Conservation (phyloP, 2,888 invertebrate genomes). For the Blastobasis adustella region DNA sequence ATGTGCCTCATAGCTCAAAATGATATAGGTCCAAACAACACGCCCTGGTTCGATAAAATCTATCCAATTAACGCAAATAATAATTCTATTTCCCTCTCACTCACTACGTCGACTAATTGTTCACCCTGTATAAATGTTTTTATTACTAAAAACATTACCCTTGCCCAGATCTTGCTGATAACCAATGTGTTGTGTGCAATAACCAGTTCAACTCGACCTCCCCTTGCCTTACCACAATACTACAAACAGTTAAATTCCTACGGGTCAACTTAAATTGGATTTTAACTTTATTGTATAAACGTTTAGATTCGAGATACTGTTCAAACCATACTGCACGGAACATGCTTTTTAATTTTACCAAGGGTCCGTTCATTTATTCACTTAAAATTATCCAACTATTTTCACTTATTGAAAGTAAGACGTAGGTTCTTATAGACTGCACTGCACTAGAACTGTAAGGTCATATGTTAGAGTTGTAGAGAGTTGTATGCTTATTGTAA, state of each 20-base stretch:
- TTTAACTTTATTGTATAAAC: conserved; percentile 1
- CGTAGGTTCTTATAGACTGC: too few species aligned
- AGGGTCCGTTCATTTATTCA: neutral
- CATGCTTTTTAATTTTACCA: neutral
- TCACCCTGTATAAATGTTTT: conserved; percentile 28
- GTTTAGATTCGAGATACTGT: conserved; percentile 3
- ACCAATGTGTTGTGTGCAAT: conserved; percentile 10
- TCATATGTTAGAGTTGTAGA: too few species aligned
- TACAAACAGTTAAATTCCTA: neutral
- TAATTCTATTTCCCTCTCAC: conserved; percentile 33
- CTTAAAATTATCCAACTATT: neutral
- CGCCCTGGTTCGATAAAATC: conserved; percentile 36
- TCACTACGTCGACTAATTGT: conserved; percentile 30
- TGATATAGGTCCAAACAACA: conserved; percentile 15
- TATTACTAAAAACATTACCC: conserved; percentile 28
- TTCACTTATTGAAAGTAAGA: too few species aligned
- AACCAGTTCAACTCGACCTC: conserved; percentile 15
- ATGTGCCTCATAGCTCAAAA: neutral
- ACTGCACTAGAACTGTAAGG: too few species aligned
- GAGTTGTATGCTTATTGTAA: too few species aligned
- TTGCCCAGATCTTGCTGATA: conserved; percentile 19
- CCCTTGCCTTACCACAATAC: neutral
- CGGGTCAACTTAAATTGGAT: conserved; percentile 2
- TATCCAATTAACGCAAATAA: conserved; percentile 46
- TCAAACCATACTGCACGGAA: conserved; percentile 1